A percentile compares a stretch with the other conserved stretches of the same genome.
These are phyloP conservation scores for Pelecanus crispus DNA, from an alignment of 2,113 vertebrate species.

Conservation along the genomic window DNA sequence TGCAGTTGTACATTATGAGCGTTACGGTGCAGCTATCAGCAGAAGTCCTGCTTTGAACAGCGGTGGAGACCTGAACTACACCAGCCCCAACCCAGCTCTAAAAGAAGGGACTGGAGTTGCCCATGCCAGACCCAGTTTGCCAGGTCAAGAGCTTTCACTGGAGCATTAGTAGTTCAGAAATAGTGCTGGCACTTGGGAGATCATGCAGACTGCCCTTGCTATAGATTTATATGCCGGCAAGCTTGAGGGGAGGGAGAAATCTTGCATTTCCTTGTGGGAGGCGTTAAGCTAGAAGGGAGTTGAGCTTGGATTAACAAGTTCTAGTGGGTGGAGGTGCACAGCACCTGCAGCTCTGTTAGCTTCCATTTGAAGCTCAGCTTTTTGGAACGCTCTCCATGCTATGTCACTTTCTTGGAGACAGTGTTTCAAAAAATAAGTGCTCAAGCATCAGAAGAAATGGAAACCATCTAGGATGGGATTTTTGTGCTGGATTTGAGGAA, in stretches of 20 bases:
- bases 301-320: neutral
- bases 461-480: neutral
- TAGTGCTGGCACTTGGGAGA: neutral
- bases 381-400: neutral
- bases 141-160: neutral
- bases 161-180: neutral
- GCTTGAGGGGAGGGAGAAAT: neutral
- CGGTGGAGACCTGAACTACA: neutral
- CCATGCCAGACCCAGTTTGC: rapidly evolving
- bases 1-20: neutral
- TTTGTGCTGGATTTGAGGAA: neutral
- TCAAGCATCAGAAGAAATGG: neutral
- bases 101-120: neutral
- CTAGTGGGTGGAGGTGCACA: neutral
- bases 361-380: neutral
- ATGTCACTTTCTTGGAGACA: neutral
- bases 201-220: neutral
- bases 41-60: neutral
- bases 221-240: neutral
- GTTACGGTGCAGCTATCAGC: rapidly evolving
- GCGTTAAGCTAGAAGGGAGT: neutral
- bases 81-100: neutral
- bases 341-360: neutral
- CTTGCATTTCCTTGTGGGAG: neutral
- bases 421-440: neutral